Conservation (phyloP, 1,140 invertebrate genomes). For the Drosophila kikkawai region DNA sequence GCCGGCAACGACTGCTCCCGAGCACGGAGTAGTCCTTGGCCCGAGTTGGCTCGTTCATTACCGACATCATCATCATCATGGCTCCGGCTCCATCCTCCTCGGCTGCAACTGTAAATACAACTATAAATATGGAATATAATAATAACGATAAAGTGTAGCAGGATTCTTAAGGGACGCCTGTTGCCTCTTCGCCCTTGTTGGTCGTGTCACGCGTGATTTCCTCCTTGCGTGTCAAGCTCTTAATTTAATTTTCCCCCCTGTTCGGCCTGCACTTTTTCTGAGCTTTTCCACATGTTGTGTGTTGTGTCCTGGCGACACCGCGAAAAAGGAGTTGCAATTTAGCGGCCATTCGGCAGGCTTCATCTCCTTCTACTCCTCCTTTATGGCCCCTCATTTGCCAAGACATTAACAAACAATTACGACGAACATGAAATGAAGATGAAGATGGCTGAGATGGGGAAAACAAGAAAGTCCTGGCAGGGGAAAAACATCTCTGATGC, state of each 20-base stretch:
- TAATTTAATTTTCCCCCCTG: constrained; percentile 59
- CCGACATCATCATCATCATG: constrained; percentile 44
- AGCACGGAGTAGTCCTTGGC: constrained; percentile 44
- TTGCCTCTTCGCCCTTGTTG: constrained; percentile 18
- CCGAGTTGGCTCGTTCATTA: constrained; percentile 74
- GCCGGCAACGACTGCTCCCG: constrained; percentile 48
- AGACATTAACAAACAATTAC: constrained; percentile 70
- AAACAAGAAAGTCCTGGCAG: background rate
- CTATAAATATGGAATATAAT: constrained; percentile 70
- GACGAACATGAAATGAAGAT: constrained; percentile 31
- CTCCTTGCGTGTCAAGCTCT: constrained; percentile 52
- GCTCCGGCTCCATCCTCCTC: background rate
- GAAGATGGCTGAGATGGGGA: constrained; percentile 8
- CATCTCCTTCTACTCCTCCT: constrained; percentile 12
- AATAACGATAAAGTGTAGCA: constrained; percentile 54
- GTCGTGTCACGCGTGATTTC: constrained; percentile 68
- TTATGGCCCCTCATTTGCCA: constrained; percentile 48
- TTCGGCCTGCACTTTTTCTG: constrained; percentile 2
- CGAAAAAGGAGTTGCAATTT: background rate
- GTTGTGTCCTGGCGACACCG: constrained; percentile 25
- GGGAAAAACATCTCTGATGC: constrained; percentile 6
- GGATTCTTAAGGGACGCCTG: constrained; percentile 34
- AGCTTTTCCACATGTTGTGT: constrained; percentile 15
- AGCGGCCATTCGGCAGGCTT: background rate
- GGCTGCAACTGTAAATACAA: constrained; percentile 59